phyloP scores from a whole-genome alignment of 2,888 invertebrate genomes.

The Agrotis segetum region DNA sequence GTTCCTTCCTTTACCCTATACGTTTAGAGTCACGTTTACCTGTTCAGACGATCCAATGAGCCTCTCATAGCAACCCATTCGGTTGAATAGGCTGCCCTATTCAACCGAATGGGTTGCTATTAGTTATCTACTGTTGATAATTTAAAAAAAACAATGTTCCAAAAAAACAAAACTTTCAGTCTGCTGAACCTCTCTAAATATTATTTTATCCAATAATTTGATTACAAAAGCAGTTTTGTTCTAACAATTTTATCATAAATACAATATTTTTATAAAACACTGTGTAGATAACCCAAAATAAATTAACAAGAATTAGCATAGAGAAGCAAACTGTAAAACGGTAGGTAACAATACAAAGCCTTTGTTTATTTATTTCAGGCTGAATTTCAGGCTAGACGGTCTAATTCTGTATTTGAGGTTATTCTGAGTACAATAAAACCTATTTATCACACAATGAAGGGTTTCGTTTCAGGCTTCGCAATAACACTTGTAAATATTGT shows the following conservation, averaged over 20 bases:
- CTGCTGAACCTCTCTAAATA: background rate
- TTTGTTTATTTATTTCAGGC: constrained; percentile 39
- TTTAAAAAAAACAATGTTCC: background rate
- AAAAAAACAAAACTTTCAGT: background rate
- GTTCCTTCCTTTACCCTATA: too few species aligned
- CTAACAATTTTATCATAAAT: constrained; percentile 8
- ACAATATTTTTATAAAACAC: background rate
- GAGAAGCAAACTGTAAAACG: constrained; percentile 23
- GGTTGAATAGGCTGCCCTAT: too few species aligned
- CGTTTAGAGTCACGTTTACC: too few species aligned
- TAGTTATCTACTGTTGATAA: background rate
- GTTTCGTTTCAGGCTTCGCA: constrained; percentile 5
- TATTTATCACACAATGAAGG: constrained; percentile 17
- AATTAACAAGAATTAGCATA: constrained; percentile 40
- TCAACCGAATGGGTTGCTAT: too few species aligned
- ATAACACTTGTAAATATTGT: background rate
- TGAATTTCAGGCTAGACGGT: constrained; percentile 27
- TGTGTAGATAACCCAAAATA: constrained; percentile 11
- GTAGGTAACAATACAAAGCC: constrained; percentile 32
- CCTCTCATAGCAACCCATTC: too few species aligned
- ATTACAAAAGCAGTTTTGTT: background rate
- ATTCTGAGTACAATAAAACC: constrained; percentile 38
- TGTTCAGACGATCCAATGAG: too few species aligned
- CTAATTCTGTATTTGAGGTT: constrained; percentile 40
- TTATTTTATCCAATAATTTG: constrained; percentile 9